phyloP scores from a whole-genome alignment of 1,140 invertebrate genomes.

The Cheumatopsyche charites region DNA sequence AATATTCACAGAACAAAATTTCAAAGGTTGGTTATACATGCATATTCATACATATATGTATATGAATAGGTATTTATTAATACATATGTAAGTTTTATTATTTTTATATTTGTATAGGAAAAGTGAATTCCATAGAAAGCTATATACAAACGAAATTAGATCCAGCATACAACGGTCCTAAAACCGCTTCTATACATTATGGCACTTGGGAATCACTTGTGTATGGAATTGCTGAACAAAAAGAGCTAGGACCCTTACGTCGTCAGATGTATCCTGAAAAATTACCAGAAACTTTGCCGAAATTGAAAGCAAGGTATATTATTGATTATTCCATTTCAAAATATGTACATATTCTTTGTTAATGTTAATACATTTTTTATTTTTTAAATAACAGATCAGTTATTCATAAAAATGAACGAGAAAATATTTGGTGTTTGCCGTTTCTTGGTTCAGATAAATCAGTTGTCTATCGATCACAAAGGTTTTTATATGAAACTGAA shows the following conservation, averaged over 20 bases:
- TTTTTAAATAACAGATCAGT: slow-evolving; percentile 35
- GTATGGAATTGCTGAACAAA: slow-evolving; percentile 39
- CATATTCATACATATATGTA: neutral
- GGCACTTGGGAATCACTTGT: slow-evolving; percentile 47
- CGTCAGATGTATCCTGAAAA: slow-evolving; percentile 35
- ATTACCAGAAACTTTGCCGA: slow-evolving; percentile 31
- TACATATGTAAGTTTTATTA: neutral
- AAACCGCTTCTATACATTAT: slow-evolving; percentile 39
- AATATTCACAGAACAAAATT: slow-evolving; percentile 74
- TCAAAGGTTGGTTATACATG: slow-evolving; percentile 71
- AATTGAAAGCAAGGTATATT: slow-evolving; percentile 38
- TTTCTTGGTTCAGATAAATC: slow-evolving; percentile 41
- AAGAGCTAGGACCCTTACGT: slow-evolving; percentile 35
- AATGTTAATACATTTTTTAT: slow-evolving; percentile 3
- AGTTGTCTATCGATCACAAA: slow-evolving; percentile 37
- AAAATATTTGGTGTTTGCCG: slow-evolving; percentile 38
- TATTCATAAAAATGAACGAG: slow-evolving; percentile 39
- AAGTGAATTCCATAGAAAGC: slow-evolving; percentile 77
- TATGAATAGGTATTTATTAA: neutral
- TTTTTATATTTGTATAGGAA: slow-evolving; percentile 60
- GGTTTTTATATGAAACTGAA: slow-evolving; percentile 50
- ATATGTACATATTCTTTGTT: too few species aligned
- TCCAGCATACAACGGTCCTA: slow-evolving; percentile 21
- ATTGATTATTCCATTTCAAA: neutral
- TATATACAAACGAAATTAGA: slow-evolving; percentile 59